Evolutionary conservation across 1,140 invertebrate genomes (phyloP).

Genomic region (Ceratina australensis): DNA sequence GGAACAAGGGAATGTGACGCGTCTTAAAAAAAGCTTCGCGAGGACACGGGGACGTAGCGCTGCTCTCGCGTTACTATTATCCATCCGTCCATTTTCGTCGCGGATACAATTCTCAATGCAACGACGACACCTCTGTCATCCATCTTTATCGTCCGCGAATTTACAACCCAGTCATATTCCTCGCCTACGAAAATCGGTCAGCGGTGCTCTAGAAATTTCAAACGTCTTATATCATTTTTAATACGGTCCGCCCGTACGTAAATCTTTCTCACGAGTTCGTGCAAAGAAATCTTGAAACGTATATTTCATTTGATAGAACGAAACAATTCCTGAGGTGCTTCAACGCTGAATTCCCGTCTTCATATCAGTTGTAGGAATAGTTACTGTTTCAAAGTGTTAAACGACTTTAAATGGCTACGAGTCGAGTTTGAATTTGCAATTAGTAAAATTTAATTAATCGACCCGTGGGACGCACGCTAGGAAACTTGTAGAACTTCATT

Average conservation of each 20-base stretch:
- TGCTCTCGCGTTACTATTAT: slow-evolving; percentile 11
- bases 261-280: no score
- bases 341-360: background rate
- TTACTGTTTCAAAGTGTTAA: background rate
- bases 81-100: slow-evolving; percentile 5
- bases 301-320: no score
- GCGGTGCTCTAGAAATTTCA: background rate
- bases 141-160: slow-evolving; percentile 34
- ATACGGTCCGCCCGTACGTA: no score
- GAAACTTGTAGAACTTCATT: slow-evolving; percentile 19
- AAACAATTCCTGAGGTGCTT: no score
- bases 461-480: background rate
- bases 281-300: no score
- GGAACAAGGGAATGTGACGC: no score
- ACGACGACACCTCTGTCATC: background rate
- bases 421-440: background rate
- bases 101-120: slow-evolving; percentile 20
- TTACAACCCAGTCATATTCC: background rate
- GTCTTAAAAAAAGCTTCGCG: no score
- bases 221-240: no score
- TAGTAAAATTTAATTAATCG: slow-evolving; percentile 27
- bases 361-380: no score
- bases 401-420: background rate
- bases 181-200: background rate
- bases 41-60: no score